Percentiles rank a stretch among this genome's conserved stretches.
phyloP scores from a whole-genome alignment of 2,888 invertebrate species.

The Orthosia gothica region DNA sequence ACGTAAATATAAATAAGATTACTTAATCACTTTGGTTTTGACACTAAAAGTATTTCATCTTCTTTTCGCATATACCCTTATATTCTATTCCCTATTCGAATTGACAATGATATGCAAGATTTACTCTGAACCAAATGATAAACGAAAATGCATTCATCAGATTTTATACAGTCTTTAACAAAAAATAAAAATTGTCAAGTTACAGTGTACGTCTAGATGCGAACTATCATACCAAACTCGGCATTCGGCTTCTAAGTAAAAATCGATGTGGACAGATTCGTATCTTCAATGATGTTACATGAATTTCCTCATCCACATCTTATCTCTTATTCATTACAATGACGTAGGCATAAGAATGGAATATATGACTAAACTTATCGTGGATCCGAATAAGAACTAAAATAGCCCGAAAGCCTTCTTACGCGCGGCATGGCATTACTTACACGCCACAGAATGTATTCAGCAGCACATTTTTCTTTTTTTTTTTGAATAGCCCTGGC shows the following conservation, averaged over 20 bases:
- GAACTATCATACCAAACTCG: conserved; percentile 5
- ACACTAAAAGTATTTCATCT: not conserved
- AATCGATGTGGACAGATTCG: conserved; percentile 39
- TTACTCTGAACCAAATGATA: not conserved
- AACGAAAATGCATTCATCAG: not conserved
- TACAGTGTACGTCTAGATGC: not conserved
- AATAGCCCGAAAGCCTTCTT: conserved; percentile 26
- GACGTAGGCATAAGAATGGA: conserved; percentile 35
- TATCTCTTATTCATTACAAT: conserved; percentile 49
- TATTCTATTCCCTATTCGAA: not conserved
- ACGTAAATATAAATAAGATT: conserved; percentile 24
- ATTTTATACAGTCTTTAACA: too few species aligned
- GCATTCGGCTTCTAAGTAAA: conserved; percentile 26
- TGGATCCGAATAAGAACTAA: conserved; percentile 33
- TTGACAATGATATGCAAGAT: not conserved
- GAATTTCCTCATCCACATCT: not conserved
- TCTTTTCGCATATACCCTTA: not conserved
- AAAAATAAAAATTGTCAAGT: conserved; percentile 1
- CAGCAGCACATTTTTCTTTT: conserved; percentile 36
- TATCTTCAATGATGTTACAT: conserved; percentile 30
- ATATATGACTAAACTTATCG: conserved; percentile 39
- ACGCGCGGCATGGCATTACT: conserved; percentile 32
- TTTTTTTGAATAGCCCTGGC: conserved; percentile 43
- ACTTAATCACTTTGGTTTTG: not conserved
- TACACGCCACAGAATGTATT: conserved; percentile 50